Percentiles rank a stretch among this genome's conserved stretches.
Conservation (phyloP, 2,797 vertebrate genomes). For the Parambassis ranga region DNA sequence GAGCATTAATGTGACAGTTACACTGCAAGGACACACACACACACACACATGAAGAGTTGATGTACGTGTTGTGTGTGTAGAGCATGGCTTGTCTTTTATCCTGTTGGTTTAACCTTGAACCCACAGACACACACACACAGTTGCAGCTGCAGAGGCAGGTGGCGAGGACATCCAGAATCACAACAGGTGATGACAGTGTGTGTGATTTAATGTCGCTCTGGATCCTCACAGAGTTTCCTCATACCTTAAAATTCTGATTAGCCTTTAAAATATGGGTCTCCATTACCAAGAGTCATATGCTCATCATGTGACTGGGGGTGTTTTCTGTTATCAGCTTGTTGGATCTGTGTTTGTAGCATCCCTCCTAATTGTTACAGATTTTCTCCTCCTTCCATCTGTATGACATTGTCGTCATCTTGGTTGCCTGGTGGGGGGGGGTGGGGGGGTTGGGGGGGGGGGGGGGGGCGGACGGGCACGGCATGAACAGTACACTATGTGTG, state of each 20-base stretch:
- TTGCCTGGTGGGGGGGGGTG: background rate
- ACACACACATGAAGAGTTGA: background rate
- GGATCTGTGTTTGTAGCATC: background rate
- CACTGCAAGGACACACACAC: slow-evolving; percentile 35
- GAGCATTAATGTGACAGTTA: slow-evolving; percentile 26
- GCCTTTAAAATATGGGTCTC: too few species aligned
- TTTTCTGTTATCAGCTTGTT: too few species aligned
- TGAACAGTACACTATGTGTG: slow-evolving; percentile 1
- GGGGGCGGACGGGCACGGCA: too few species aligned
- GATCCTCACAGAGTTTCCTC: background rate
- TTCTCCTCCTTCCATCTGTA: background rate
- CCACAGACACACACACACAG: background rate
- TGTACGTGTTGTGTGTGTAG: slow-evolving; percentile 1
- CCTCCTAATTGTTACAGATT: background rate
- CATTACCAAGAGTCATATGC: too few species aligned
- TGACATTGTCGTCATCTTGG: too few species aligned
- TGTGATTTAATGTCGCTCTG: background rate
- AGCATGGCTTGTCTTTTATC: background rate
- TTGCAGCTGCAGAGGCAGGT: slow-evolving; percentile 6
- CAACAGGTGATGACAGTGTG: slow-evolving; percentile 11
- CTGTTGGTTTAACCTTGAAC: slow-evolving; percentile 65
- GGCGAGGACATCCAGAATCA: slow-evolving; percentile 34
- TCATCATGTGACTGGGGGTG: too few species aligned
- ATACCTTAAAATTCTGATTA: slow-evolving; percentile 17
- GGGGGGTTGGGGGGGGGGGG: too few species aligned